phyloP scores from a whole-genome alignment of 2,113 vertebrate genomes.

The Hippocampus barbouri region DNA sequence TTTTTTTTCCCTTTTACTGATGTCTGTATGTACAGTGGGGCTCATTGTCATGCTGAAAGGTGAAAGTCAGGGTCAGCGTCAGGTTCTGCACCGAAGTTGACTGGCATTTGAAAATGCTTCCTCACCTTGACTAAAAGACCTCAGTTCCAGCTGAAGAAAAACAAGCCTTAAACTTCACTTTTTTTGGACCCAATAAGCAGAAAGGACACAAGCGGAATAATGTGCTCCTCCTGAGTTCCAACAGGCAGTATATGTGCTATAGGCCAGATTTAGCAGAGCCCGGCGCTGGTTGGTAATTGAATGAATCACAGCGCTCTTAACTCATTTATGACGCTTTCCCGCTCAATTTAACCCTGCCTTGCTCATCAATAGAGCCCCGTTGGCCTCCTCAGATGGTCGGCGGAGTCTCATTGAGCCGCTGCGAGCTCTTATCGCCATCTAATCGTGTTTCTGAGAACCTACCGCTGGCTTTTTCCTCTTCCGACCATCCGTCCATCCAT shows the following conservation, averaged over 20 bases:
- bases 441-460: slow-evolving; percentile 12
- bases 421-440: slow-evolving; percentile 21
- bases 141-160: not conserved
- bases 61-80: no score
- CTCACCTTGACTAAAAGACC: not conserved
- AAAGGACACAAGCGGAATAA: not conserved
- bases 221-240: not conserved
- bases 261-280: slow-evolving; percentile 49
- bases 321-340: slow-evolving; percentile 68
- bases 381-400: slow-evolving; percentile 43
- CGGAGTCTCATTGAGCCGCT: slow-evolving; percentile 43
- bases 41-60: no score
- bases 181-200: not conserved
- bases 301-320: slow-evolving; percentile 66
- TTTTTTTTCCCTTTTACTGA: no score
- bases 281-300: slow-evolving; percentile 66
- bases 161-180: not conserved
- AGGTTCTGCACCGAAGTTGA: not conserved
- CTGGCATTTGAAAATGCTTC: not conserved
- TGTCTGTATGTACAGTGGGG: no score
- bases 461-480: slow-evolving; percentile 5
- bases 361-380: slow-evolving; percentile 66
- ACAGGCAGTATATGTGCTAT: slow-evolving; percentile 17
- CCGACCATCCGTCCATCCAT: not conserved
- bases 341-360: slow-evolving; percentile 65